A percentile compares a stretch with the other conserved stretches of the same genome.
These are phyloP conservation scores for Furnarius figulus DNA, from an alignment of 2,113 vertebrate genomes.

Conservation along the genomic window DNA sequence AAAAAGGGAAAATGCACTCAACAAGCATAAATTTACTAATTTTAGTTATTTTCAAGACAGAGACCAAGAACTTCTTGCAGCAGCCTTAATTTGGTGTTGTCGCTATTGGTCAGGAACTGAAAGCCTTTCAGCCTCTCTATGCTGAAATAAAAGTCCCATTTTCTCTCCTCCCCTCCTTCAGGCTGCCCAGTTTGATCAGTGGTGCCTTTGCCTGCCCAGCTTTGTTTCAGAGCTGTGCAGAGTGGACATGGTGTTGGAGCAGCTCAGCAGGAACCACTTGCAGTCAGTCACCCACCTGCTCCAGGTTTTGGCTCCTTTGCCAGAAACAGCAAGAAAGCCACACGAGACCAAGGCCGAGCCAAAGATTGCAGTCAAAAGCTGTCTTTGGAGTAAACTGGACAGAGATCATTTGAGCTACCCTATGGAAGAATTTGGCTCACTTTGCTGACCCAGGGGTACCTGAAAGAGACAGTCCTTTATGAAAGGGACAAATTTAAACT, in stretches of 20 bases:
- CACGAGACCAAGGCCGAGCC: not conserved
- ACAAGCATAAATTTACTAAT: not conserved
- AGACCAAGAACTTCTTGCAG: not conserved
- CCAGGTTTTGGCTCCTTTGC: not conserved
- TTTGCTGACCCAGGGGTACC: not conserved
- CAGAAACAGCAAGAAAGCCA: not conserved
- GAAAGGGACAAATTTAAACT: not conserved
- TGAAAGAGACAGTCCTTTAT: not conserved
- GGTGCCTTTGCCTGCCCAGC: not conserved
- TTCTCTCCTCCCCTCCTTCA: not conserved
- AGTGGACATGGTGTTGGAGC: not conserved
- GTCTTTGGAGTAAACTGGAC: not conserved
- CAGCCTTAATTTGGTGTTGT: constrained; percentile 47
- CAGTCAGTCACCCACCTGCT: not conserved
- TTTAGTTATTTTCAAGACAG: not conserved
- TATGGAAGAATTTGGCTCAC: not conserved
- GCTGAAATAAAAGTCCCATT: not conserved
- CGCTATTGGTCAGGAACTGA: not conserved
- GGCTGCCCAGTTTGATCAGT: not conserved
- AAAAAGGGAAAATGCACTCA: not conserved
- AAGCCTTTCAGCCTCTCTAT: not conserved
- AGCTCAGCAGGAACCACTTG: not conserved
- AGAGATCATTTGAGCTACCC: not conserved
- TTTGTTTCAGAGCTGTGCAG: not conserved
- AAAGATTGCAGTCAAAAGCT: not conserved